A percentile compares a stretch with the other conserved stretches of the same genome.
phyloP scores from a whole-genome alignment of 2,113 vertebrate genomes.

The Girardinichthys multiradiatus region DNA sequence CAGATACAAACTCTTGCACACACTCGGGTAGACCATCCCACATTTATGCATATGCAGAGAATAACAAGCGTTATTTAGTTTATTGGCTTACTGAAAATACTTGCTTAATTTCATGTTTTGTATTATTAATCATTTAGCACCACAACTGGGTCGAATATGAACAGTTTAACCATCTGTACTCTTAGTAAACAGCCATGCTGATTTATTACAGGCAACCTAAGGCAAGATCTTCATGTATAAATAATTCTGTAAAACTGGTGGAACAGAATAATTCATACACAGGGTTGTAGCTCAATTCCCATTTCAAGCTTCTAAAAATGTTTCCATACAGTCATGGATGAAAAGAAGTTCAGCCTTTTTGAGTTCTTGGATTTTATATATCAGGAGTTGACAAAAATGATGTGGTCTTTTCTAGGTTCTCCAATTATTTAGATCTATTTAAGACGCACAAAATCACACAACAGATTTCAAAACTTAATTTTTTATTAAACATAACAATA shows the following conservation, averaged over 20 bases:
- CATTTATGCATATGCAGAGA: slow-evolving; percentile 22
- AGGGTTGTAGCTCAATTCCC: background rate
- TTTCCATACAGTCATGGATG: background rate
- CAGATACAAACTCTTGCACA: slow-evolving; percentile 3
- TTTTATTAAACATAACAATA: too few relatives aligned
- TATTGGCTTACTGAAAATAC: background rate
- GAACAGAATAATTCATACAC: background rate
- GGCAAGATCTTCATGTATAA: background rate
- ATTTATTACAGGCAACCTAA: background rate
- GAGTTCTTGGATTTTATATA: background rate
- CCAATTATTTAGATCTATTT: too few relatives aligned
- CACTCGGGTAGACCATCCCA: slow-evolving; percentile 24
- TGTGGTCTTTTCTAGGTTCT: too few relatives aligned
- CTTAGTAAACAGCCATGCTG: background rate
- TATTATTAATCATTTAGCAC: background rate
- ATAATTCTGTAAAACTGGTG: background rate
- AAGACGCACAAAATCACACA: too few relatives aligned
- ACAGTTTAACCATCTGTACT: too few relatives aligned
- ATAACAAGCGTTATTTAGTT: slow-evolving; percentile 11
- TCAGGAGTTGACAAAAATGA: too few relatives aligned
- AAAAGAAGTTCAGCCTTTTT: background rate
- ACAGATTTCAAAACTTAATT: too few relatives aligned
- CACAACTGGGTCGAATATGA: too few relatives aligned
- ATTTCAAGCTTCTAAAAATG: background rate
- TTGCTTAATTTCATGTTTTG: background rate